A percentile compares a stretch with the other conserved stretches of the same genome.
phyloP scores from a whole-genome alignment of 2,797 vertebrate species.

The Rhadinocentrus ornatus region DNA sequence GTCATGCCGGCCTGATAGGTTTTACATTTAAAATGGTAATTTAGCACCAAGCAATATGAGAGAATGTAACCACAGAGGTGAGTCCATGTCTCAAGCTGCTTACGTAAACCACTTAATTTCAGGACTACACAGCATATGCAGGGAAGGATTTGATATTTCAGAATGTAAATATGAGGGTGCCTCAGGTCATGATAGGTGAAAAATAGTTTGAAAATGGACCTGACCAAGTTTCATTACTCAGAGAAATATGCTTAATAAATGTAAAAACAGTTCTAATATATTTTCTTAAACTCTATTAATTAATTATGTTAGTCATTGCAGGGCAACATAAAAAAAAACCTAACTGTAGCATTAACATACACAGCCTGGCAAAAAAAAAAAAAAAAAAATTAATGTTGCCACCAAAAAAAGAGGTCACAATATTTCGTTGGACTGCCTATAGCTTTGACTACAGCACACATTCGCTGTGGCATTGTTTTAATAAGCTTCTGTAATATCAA shows the following conservation, averaged over 20 bases:
- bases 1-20: constrained; percentile 35
- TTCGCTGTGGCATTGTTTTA: too few species aligned
- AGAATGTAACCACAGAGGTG: constrained; percentile 4
- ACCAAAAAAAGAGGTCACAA: too few species aligned
- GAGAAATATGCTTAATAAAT: neutral
- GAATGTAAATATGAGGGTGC: neutral
- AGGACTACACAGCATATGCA: neutral
- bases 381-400: too few species aligned
- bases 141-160: neutral
- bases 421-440: too few species aligned
- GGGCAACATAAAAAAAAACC: too few species aligned
- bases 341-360: too few species aligned
- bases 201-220: neutral
- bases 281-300: neutral
- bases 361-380: too few species aligned
- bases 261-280: neutral
- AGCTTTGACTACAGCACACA: too few species aligned
- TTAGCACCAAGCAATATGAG: constrained; percentile 14
- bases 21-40: constrained; percentile 60
- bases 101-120: neutral
- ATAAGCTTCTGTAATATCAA: too few species aligned
- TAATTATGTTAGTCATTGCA: neutral
- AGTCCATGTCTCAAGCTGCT: neutral
- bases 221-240: neutral
- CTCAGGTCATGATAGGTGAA: neutral